Percentiles rank a stretch among this genome's conserved stretches.
Conservation (phyloP, 2,888 invertebrate genomes). For the Heliconius cydno region DNA sequence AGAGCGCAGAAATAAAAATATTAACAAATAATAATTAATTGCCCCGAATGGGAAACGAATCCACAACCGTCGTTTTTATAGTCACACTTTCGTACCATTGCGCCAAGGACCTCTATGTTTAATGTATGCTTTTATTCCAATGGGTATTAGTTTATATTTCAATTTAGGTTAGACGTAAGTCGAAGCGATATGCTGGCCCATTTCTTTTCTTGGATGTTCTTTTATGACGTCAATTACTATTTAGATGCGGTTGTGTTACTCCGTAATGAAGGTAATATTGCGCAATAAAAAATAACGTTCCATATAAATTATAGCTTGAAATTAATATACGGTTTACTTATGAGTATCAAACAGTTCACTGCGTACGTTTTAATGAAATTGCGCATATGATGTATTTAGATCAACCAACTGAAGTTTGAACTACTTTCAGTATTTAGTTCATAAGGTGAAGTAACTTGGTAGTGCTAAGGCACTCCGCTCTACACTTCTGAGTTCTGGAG, state of each 20-base stretch:
- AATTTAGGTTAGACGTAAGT: conserved; percentile 66
- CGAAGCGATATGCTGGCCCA: conserved; percentile 69
- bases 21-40: no score
- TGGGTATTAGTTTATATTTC: conserved; percentile 20
- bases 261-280: conserved; percentile 60
- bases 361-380: conserved; percentile 31
- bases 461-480: no score
- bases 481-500: no score
- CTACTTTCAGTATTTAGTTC: not conserved
- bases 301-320: conserved; percentile 43
- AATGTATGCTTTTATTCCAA: not conserved
- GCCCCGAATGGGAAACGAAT: no score
- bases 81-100: no score
- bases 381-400: conserved; percentile 7
- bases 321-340: conserved; percentile 42
- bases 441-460: not conserved
- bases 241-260: conserved; percentile 51
- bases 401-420: not conserved
- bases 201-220: conserved; percentile 62
- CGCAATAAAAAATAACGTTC: conserved; percentile 65
- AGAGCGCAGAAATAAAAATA: no score
- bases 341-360: conserved; percentile 46
- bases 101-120: no score
- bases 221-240: conserved; percentile 72
- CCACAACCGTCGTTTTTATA: no score